Evolutionary conservation across 2,113 vertebrate genomes (phyloP).

Genomic region (Aegithalos caudatus): DNA sequence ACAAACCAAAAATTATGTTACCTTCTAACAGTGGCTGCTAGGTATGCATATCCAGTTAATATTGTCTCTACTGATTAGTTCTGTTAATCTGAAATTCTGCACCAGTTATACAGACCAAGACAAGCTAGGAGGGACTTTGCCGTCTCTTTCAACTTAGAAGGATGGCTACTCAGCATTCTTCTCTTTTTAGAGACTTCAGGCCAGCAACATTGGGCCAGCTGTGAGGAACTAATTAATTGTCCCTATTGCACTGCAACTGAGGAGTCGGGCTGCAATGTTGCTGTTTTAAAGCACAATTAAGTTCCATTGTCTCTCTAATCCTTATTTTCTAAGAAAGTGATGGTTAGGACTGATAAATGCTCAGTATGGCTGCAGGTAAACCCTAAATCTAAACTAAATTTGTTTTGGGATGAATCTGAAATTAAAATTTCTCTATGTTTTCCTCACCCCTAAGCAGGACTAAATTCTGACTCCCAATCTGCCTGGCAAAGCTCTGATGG

Average conservation of each 20-base stretch:
- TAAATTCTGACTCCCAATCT: not conserved
- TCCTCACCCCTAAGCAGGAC: not conserved
- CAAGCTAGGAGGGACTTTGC: not conserved
- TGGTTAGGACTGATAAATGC: not conserved
- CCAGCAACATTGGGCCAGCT: not conserved
- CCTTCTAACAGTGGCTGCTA: not conserved
- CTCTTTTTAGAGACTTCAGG: not conserved
- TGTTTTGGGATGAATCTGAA: not conserved
- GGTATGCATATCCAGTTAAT: not conserved
- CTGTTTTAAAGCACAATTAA: not conserved
- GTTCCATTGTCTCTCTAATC: not conserved
- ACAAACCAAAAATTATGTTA: not conserved
- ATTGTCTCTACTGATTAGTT: not conserved
- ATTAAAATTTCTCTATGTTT: not conserved
- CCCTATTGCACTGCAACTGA: not conserved
- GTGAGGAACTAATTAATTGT: not conserved
- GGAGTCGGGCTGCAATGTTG: not conserved
- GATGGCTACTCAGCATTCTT: not conserved
- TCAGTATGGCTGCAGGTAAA: not conserved
- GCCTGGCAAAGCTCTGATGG: not conserved
- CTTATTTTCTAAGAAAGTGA: not conserved
- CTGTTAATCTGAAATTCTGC: not conserved
- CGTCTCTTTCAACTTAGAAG: not conserved
- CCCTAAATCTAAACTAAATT: not conserved
- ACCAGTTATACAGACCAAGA: not conserved